Evolutionary conservation across 2,888 invertebrate genomes (phyloP), one percentile per base, ranked within the genome.

Genomic region (Tupiocoris notatus): DNA sequence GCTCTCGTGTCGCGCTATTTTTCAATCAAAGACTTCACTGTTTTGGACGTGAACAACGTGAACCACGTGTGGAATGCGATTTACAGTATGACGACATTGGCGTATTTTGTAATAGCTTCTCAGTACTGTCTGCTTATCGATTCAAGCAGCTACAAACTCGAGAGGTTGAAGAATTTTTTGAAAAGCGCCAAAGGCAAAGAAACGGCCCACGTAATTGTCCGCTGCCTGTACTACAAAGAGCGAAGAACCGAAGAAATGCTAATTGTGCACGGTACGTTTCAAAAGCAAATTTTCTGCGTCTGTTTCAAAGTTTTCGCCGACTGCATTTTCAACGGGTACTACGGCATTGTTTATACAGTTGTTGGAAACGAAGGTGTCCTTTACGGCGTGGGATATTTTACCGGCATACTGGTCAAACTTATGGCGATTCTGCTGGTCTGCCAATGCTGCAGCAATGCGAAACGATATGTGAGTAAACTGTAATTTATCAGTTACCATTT

Each of bases 381-480:
- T n/a, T 25, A 39, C 20, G 65, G 39, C 17, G 7, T 65, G 18
- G 65, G 65, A 12, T 65, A 65, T 17, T 24, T 24, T 6, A 3
- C 65, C 17, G 65, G 65, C 0, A 39, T 65, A 17, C 0, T 39
- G 1, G 39, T 65, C 7, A 65, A 65, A 24, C 17, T 65, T 0
- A 1, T 65, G 25, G 54, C 6, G 2, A 20, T 65, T 39, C 20
- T 65, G 3, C 39, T 39, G 39, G 25, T 39, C 20, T 65, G 65
- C 65, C 2, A n/a, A 3, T 9, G 39, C 18, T 65, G 65, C 65
- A 65, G 17, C 6, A 65, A 24, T 20, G 65, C 65, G 1, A 16
- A 65, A 65, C 20, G 12, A 16, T 20, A 65, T 6, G 65, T 65
- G 20, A 65, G 65, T 65, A 39, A 39, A 39, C 3, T 39, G n/a